Base-by-base conservation (phyloP, 2,113 vertebrate genomes). In the Chamaetylas fuelleborni region DNA sequence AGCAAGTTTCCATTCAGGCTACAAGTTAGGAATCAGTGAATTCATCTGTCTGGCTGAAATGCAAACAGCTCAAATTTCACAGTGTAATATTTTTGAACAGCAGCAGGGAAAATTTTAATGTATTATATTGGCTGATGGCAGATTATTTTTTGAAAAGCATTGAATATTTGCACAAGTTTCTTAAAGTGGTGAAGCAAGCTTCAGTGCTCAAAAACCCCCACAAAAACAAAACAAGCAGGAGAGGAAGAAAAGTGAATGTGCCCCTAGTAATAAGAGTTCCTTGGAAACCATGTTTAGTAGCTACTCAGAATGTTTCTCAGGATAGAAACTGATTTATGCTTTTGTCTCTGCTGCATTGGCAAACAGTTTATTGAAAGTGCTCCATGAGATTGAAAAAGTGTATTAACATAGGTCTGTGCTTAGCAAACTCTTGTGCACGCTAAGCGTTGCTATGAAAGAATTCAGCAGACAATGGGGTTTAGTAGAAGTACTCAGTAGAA, bases 61-160 rank as follows among this genome's bases (percentile, higher is more conserved):
- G 78, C 80, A 78, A 95, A 81, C 61, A 79, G 83, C 78, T 96
- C 91, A 74, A 5, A 92, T 95, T 96, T 95, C 95, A 96, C 61
- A 87, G 62, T 38, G 79, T 38, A 94, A 76, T 31, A 80, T 66
- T 97, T 96, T 64, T 95, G 88, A 92, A 86, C 8, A 2, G 88
- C 83, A 89, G 36, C 20, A 77, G 38, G 92, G 81, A 92, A 93
- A 94, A 79, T 29, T 78, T 88, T 74, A 38, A 96, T 87, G 67
- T 82, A 74, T 92, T 93, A 64, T 53, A 91, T 64, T 95, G 74
- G 88, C 74, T 88, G 90, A 92, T 48, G 38, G 73, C 40, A 94
- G 47, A 88, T 90, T 80, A 31, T 91, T 87, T 86, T 93, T 81
- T 43, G 64, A 89, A 93, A 94, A 89, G 48, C 47, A 95, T 60